A percentile compares a stretch with the other conserved stretches of the same genome.
Evolutionary conservation across 1,140 invertebrate genomes (phyloP).

Genomic region (Drosophila varians): DNA sequence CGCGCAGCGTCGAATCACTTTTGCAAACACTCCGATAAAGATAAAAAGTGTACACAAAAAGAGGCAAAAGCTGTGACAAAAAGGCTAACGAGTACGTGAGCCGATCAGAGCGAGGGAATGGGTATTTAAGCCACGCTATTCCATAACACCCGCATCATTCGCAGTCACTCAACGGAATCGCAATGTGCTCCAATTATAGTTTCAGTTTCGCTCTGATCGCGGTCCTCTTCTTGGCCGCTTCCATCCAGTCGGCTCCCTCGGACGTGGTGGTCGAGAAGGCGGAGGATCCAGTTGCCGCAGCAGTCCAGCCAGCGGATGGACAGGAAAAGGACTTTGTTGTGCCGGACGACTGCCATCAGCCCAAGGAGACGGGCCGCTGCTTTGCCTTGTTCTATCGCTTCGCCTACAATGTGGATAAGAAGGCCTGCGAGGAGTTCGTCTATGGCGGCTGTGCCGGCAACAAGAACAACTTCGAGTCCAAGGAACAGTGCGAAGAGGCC

Average conservation of each 20-base stretch:
- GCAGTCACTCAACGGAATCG: constrained; percentile 32
- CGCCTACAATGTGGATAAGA: constrained; percentile 90
- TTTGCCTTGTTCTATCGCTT: constrained; percentile 91
- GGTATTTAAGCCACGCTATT: constrained; percentile 63
- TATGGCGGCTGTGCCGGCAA: constrained; percentile 96
- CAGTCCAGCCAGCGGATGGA: background rate
- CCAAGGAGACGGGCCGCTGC: constrained; percentile 91
- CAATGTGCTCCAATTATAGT: constrained; percentile 54
- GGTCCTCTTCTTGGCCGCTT: constrained; percentile 13
- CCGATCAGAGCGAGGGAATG: background rate
- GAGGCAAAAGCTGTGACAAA: constrained; percentile 34
- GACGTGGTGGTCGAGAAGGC: constrained; percentile 62
- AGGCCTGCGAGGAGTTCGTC: constrained; percentile 89
- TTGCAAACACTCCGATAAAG: constrained; percentile 44
- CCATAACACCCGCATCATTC: constrained; percentile 35
- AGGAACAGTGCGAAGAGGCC: constrained; percentile 89
- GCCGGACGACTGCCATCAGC: constrained; percentile 87
- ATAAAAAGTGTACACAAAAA: constrained; percentile 31
- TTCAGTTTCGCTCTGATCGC: constrained; percentile 28
- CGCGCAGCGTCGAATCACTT: constrained; percentile 60
- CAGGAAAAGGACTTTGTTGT: constrained; percentile 14
- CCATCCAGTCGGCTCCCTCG: constrained; percentile 23
- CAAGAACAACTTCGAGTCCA: constrained; percentile 92
- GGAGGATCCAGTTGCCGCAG: background rate
- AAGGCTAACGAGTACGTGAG: constrained; percentile 32